A percentile compares a stretch with the other conserved stretches of the same genome.
Conservation (phyloP, 1,140 invertebrate genomes). For the Hypothenemus hampei region DNA sequence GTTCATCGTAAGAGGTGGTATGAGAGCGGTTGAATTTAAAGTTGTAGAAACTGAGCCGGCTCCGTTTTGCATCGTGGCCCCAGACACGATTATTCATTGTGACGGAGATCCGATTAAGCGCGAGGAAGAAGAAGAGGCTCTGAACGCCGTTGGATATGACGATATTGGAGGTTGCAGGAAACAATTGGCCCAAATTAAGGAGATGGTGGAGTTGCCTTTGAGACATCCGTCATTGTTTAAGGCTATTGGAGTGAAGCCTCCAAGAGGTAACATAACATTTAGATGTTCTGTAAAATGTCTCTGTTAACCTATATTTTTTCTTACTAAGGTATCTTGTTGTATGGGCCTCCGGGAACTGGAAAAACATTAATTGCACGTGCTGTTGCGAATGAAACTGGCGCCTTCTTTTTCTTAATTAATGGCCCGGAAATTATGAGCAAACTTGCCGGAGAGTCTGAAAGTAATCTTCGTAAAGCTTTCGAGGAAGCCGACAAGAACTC, state of each 20-base stretch:
- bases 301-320: background rate
- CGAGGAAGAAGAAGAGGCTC: conserved; percentile 96
- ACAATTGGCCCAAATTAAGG: conserved; percentile 98
- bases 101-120: conserved; percentile 98
- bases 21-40: conserved; percentile 99
- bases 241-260: conserved; percentile 93
- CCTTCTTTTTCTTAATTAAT: conserved; percentile 99
- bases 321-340: conserved; percentile 82
- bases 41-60: conserved; percentile 97
- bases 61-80: conserved; percentile 98
- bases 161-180: conserved; percentile 99
- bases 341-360: conserved; percentile 93
- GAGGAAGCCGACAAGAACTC: background rate
- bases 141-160: conserved; percentile 98
- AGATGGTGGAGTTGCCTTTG: conserved; percentile 99
- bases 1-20: conserved; percentile 95
- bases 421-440: conserved; percentile 99
- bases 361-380: conserved; percentile 98
- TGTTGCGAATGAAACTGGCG: conserved; percentile 98
- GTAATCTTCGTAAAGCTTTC: background rate
- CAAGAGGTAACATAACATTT: conserved; percentile 55
- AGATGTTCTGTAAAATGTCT: too few species aligned
- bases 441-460: conserved; percentile 80
- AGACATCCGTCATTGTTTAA: conserved; percentile 98
- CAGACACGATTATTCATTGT: conserved; percentile 98